Base-by-base conservation (phyloP, 1,140 invertebrate species). In the Bombus balteatus region DNA sequence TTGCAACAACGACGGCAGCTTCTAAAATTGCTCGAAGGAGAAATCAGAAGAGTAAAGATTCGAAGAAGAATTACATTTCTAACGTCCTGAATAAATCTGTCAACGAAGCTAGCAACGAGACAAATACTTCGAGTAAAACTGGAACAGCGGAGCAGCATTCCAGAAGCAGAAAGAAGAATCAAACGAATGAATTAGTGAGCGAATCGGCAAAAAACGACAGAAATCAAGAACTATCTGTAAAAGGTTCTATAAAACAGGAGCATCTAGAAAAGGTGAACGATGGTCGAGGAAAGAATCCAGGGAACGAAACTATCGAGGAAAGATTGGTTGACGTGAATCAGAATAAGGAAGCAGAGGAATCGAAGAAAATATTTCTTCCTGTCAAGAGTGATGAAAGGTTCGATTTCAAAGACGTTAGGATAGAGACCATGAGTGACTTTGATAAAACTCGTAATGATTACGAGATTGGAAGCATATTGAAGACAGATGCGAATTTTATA, bases 101-200 rank as follows among this genome's bases (percentile, higher is more conserved):
- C 13, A 37, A 79, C 25, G 59, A 34, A 25, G 78, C 75, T 15
- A 37, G 47, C 18, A 71, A 39, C 3, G 43, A n/a, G 28, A 8
- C 28, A n/a, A 41, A 85, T n/a, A 37, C 47, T 15, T 82, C 88
- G 10, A 90, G 92, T 5, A 89, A 89, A 34, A 87, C 43, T 25
- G 85, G 80, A 86, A 91, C 87, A 10, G 32, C 92, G 25, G 92
- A 90, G 47, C 92, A 91, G n/a, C 83, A 77, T 39, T 92, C 91
- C 0, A 87, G 1, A 25, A n/a, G 59, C 89, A 15, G 57, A 92
- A 78, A 90, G 87, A 78, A 78, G 25, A 25, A n/a, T 37, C 47
- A 22, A 43, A 53, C 22, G 59, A 73, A 59, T 10, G 37, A 59
- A 37, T 57, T 70, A 59, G 22, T 2, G 34, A 43, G 18, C 5